Percentiles rank a stretch among this genome's conserved stretches.
These are phyloP conservation scores for Callyntrura guangdongensis DNA, from an alignment of 2,888 invertebrate species.

Conservation along the genomic window DNA sequence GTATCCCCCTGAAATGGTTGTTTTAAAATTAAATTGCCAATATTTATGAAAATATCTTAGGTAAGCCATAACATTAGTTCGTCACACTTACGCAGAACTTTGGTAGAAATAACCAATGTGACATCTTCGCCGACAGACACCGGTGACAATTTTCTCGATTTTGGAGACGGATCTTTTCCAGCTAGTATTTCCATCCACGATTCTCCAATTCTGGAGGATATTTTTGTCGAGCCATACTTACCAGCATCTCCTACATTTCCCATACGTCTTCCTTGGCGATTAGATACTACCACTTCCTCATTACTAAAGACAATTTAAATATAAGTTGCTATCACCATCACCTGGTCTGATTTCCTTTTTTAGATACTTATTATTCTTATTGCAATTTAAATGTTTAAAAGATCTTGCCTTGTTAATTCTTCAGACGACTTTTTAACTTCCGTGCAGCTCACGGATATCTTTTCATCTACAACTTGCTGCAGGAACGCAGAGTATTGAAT, in stretches of 20 bases:
- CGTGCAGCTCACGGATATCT: constrained; percentile 83
- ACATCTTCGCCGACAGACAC: constrained; percentile 84
- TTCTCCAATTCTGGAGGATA: constrained; percentile 83
- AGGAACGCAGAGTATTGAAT: constrained; percentile 84
- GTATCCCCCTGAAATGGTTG: constrained; percentile 88
- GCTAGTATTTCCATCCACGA: constrained; percentile 84
- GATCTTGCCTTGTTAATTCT: constrained; percentile 67
- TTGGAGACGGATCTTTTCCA: constrained; percentile 84
- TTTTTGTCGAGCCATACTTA: constrained; percentile 77
- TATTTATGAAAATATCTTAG: constrained; percentile 44
- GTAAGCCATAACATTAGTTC: no score
- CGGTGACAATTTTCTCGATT: constrained; percentile 82
- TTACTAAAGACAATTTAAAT: constrained; percentile 46
- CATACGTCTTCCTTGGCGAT: constrained; percentile 82
- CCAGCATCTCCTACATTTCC: constrained; percentile 71
- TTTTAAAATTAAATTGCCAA: neutral
- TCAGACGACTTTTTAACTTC: constrained; percentile 74
- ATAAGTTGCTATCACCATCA: no score
- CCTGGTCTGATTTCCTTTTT: no score
- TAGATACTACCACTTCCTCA: constrained; percentile 62
- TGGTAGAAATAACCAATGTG: constrained; percentile 84
- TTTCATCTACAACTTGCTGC: constrained; percentile 84
- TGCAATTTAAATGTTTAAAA: neutral
- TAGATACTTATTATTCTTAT: neutral
- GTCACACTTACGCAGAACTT: constrained; percentile 84